Conservation (phyloP, 2,113 vertebrate species). For the Leptodactylus fuscus region DNA sequence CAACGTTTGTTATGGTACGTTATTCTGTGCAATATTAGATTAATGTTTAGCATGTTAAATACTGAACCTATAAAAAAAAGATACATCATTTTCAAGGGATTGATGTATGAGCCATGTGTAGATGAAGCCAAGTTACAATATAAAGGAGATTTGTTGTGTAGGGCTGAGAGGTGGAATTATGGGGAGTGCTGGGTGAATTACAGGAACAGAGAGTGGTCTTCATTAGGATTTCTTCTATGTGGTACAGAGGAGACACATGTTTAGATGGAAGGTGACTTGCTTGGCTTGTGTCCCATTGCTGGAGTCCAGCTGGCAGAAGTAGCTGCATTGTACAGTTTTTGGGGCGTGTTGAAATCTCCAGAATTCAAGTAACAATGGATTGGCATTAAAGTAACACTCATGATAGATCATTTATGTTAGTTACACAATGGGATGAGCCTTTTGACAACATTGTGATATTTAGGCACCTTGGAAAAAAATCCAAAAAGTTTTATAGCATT, state of each 20-base stretch:
- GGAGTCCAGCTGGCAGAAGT: constrained; percentile 54
- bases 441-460: neutral
- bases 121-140: constrained; percentile 55
- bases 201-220: constrained; percentile 56
- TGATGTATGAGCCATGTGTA: constrained; percentile 59
- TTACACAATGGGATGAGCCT: neutral
- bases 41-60: constrained; percentile 58
- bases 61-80: constrained; percentile 57
- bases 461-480: neutral
- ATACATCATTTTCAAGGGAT: constrained; percentile 58
- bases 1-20: constrained; percentile 57
- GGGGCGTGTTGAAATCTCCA: constrained; percentile 49
- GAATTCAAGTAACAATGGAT: constrained; percentile 34
- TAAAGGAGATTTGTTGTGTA: constrained; percentile 49
- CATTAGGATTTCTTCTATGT: constrained; percentile 57
- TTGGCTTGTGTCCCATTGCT: constrained; percentile 50
- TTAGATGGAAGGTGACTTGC: constrained; percentile 57
- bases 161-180: constrained; percentile 46
- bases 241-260: constrained; percentile 58
- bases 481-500: neutral
- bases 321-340: constrained; percentile 35
- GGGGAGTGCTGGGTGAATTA: constrained; percentile 49
- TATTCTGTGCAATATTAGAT: constrained; percentile 55
- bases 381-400: neutral
- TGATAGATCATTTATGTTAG: constrained; percentile 34